Base-by-base conservation (phyloP, 2,113 vertebrate genomes). In the Chiloscyllium plagiosum region DNA sequence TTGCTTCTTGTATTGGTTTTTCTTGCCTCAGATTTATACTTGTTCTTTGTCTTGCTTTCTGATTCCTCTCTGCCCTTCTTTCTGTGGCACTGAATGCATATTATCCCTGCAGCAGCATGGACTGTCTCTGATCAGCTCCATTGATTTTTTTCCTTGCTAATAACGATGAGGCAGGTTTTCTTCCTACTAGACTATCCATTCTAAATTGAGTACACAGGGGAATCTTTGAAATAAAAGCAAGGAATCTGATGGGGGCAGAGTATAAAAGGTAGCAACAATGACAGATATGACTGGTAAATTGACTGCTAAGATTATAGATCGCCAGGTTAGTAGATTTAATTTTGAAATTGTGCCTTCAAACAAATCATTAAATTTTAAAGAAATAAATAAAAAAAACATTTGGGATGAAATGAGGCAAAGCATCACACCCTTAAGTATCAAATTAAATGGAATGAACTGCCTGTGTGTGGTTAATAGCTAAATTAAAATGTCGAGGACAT, bases 371-470 rank as follows among this genome's bases (percentile, higher is more conserved):
- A 95, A 70, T 95, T 61, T 61, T 76, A 72, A 72, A 72, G 72
- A 47, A 33, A 93, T 37, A 29, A 50, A n/a, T 2, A 17, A 94
- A n/a, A 26, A 95, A 95, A 72, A 93, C 89, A 93, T 93, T 93
- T 93, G 19, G 89, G 66, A 66, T 66, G 89, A 93, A 93, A 93
- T 93, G 89, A 93, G 69, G 94, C 69, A 72, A 68, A 72, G 26
- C 94, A 95, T 95, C 69, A 52, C 47, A 19, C 68, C 94, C 42
- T 52, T 47, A 52, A 72, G 13, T 95, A 95, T 26, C 94, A 72
- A 68, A 94, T 68, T 70, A 69, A 70, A 95, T 95, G 68, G 69
- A 95, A 95, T 72, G 94, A 72, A 72, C 94, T 95, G 68, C 89
- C 47, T 72, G 94, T 72, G 13, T 95, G 94, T 95, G 68, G 94